Evolutionary conservation across 2,797 vertebrate genomes (phyloP), one percentile per base, ranked within the genome.

Genomic region (Coregonus sp.): DNA sequence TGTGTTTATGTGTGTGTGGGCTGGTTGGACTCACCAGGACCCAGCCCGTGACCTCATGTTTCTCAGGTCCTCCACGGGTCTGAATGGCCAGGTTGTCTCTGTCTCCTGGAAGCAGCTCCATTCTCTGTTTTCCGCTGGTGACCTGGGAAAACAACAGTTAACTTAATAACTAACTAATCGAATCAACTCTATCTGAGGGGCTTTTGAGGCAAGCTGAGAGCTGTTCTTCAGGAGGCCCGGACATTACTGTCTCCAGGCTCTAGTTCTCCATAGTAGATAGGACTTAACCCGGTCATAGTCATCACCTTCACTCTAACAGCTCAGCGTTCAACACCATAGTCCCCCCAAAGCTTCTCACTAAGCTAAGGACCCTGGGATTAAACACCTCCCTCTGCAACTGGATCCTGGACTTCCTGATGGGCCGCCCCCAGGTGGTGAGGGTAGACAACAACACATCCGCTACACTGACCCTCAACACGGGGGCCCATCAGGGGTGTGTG

Each of bases 1-100:
- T 74, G 20, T 72, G 63, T 33, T 9, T 35, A 70, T 70, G 73
- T 68, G 29, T 40, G 47, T 40, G 7, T 66, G 15, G 37, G 74
- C 25, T 4, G 47, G 12, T 35, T 37, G 18, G 18, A 93, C 97
- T 94, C 67, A 98, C 97, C 81, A 98, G 94, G 25, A 98, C 96
- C 97, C 97, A 98, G 76, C 97, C 97, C 0, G 97, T 98, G 74
- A 97, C 97, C 93, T 98, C 96, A 0, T 98, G 96, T 78, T 98
- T 98, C 86, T 98, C 97, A 0, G 97, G 97, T 6, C 97, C 97
- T 11, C 97, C 97, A 3, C 97, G 92, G 0, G 96, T 97, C 91
- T 98, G 97, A 80, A 98, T 94, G 0, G 97, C 97, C 87, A 98
- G 91, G 86, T 98, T 98, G 70, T 97, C 96, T 70, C 93, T 87